Evolutionary conservation across 30 jellyfish, hydroid and myxozoan genomes (phyloP), one percentile per base, ranked within the genome.

Genomic region (Turritopsis rubra): DNA sequence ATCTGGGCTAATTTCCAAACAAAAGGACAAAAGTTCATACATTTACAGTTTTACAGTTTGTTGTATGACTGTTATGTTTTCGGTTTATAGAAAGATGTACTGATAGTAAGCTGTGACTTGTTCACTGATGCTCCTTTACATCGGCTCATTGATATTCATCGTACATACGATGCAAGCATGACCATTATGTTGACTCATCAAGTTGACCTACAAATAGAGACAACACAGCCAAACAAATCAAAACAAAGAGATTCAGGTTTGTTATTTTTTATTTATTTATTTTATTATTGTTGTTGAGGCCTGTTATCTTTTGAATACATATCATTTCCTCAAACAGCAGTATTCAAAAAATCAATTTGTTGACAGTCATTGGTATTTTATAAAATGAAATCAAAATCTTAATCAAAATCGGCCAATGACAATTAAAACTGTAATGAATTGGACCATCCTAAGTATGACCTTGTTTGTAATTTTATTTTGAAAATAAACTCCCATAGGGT

Each of bases 91-190:
- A 72, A 87, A 8, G 97, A 91, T 75, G 68, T 87, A 65, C 71
- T 91, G 19, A 54, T 91, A 0, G 85, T 88, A 1, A 91, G 97
- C 75, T 87, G 97, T 75, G 97, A 91, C 78, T 30, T 85, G 85
- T 73, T 91, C 20, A 86, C 96, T 1, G 96, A 91, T 71, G 95
- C 91, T 28, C 95, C 97, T 21, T 81, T 91, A 53, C 94, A 91
- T 54, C 87, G 96, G 18, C 91, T 91, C 25, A 94, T 93, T 29
- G 97, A 91, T 80, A 81, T 81, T 18, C 96, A 91, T 72, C 80
- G 97, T 22, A 80, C 96, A 18, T 75, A 87, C 41, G 95, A 87
- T 75, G 96, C 97, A 19, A 91, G 95, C 27, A 76, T 91, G 23
- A 87, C 95, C 27, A 96, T 87, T 20, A 71, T 91, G 74, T 30